Evolutionary conservation across 2,888 invertebrate genomes (phyloP).

Genomic region (Amblyjoppa fuscipennis): DNA sequence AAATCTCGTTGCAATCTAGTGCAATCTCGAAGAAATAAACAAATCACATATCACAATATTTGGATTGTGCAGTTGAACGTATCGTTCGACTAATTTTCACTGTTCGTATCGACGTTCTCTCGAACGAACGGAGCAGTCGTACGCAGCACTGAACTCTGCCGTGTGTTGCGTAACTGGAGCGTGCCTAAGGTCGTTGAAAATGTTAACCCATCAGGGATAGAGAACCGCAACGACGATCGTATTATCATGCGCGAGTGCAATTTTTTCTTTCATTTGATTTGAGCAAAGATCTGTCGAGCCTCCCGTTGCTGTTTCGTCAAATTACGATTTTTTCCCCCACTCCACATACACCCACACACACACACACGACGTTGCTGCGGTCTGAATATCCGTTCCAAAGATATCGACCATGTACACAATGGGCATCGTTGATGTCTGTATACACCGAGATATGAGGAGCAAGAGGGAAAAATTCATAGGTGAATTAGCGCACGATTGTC

Average conservation of each 20-base stretch:
- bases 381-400: conserved; percentile 31
- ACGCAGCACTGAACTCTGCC: not conserved
- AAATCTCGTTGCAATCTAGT: not conserved
- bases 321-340: conserved; percentile 1
- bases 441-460: conserved; percentile 3
- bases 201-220: not conserved
- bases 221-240: not conserved
- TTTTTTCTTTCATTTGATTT: not conserved
- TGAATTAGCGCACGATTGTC: conserved; percentile 27
- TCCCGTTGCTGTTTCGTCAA: not conserved
- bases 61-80: not conserved
- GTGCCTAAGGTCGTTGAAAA: conserved; percentile 1
- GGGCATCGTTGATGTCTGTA: not conserved
- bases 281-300: not conserved
- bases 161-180: conserved; percentile 15
- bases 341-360: not conserved
- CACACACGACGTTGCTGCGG: not conserved
- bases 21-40: not conserved
- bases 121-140: conserved; percentile 3
- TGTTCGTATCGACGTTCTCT: conserved; percentile 42
- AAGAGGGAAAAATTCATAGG: conserved; percentile 24
- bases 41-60: conserved; percentile 6
- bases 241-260: conserved; percentile 17
- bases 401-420: conserved; percentile 32
- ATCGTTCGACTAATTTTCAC: conserved; percentile 21